Conservation (phyloP, 1,140 invertebrate species). For the Ips nitidus region DNA sequence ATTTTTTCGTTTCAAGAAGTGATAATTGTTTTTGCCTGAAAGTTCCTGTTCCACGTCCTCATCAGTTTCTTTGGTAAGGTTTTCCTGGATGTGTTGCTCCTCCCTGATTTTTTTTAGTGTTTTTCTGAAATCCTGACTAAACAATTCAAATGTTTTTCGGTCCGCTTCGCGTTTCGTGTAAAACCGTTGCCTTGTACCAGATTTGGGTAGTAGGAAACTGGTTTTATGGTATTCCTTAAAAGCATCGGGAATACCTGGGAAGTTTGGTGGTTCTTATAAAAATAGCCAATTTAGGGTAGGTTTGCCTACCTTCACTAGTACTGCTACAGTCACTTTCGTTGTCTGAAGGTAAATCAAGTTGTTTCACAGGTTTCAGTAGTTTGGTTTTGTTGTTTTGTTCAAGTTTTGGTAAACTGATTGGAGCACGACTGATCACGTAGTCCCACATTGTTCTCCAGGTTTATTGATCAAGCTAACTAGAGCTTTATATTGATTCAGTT, state of each 20-base stretch:
- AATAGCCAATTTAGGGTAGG: not conserved
- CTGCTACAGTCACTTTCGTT: slow-evolving; percentile 35
- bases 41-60: slow-evolving; percentile 9
- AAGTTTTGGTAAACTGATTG: slow-evolving; percentile 9
- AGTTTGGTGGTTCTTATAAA: not conserved
- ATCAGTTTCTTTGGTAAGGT: slow-evolving; percentile 12
- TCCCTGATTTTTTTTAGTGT: slow-evolving; percentile 34
- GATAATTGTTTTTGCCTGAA: not conserved
- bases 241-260: slow-evolving; percentile 34
- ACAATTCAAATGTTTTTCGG: slow-evolving; percentile 35
- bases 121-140: slow-evolving; percentile 43
- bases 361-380: slow-evolving; percentile 35
- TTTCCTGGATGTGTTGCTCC: not conserved
- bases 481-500: not conserved
- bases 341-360: slow-evolving; percentile 23
- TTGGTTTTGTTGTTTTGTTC: not conserved
- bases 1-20: no score
- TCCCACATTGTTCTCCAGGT: slow-evolving; percentile 9
- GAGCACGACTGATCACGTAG: slow-evolving; percentile 1
- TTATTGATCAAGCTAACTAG: slow-evolving; percentile 19
- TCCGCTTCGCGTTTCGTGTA: slow-evolving; percentile 42
- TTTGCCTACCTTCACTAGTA: not conserved
- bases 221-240: slow-evolving; percentile 42
- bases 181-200: slow-evolving; percentile 29
- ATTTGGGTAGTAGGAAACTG: slow-evolving; percentile 33